Percentiles rank a stretch among this genome's conserved stretches.
Conservation (phyloP, 2,113 vertebrate genomes). For the Calypte anna region DNA sequence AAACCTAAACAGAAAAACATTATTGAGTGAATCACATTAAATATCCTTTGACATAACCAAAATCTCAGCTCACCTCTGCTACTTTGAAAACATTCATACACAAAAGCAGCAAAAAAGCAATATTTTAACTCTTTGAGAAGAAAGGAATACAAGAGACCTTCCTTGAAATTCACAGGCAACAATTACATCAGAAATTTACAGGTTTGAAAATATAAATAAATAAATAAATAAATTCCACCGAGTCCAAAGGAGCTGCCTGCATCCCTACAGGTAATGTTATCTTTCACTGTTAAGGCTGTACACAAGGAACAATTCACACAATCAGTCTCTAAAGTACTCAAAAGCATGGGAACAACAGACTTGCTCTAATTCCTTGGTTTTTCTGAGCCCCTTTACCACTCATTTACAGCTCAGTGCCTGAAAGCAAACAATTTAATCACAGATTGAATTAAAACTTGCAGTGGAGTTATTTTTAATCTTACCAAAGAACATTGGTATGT, state of each 20-base stretch:
- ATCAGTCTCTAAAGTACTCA: not conserved
- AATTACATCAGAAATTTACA: not conserved
- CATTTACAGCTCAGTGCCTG: not conserved
- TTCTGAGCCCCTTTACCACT: not conserved
- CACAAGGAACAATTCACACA: not conserved
- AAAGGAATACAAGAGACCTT: not conserved
- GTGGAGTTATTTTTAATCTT: slow-evolving; percentile 53
- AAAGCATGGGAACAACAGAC: not conserved
- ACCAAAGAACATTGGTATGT: slow-evolving; percentile 99
- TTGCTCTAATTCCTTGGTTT: not conserved
- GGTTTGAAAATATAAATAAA: not conserved
- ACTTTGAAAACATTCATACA: not conserved
- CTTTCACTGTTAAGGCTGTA: not conserved
- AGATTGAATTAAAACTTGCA: not conserved
- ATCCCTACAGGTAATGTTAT: not conserved
- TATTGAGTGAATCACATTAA: not conserved
- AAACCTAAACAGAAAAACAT: slow-evolving; percentile 81
- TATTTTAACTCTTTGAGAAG: not conserved
- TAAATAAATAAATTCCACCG: not conserved
- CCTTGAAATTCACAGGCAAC: not conserved
- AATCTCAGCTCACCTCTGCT: not conserved
- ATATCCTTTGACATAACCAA: not conserved
- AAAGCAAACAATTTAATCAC: not conserved
- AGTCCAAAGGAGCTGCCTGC: not conserved
- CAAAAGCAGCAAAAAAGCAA: not conserved